Evolutionary conservation across 2,888 invertebrate genomes (phyloP).

Genomic region (Clusia tigrina): DNA sequence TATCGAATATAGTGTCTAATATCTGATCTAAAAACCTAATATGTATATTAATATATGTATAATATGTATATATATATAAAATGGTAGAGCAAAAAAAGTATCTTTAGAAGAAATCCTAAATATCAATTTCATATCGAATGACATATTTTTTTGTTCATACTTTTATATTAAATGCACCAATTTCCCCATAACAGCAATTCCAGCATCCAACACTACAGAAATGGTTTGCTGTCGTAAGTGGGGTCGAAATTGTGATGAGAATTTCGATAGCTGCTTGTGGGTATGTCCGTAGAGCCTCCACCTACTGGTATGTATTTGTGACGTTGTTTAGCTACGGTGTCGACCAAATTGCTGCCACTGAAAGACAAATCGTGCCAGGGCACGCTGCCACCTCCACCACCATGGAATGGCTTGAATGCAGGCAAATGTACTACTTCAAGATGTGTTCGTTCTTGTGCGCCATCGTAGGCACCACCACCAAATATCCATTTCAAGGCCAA

Average conservation of each 20-base stretch:
- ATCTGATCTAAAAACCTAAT: no score
- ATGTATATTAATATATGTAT: no score
- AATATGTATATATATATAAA: no score
- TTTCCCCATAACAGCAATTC: no score
- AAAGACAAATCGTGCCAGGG: conserved; percentile 37
- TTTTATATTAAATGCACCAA: no score
- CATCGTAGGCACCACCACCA: conserved; percentile 36
- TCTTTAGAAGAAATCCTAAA: no score
- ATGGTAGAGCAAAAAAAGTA: no score
- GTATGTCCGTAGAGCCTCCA: not conserved
- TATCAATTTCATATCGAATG: no score
- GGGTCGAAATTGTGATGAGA: conserved; percentile 38
- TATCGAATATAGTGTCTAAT: no score
- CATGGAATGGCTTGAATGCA: conserved; percentile 38
- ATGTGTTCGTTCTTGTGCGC: conserved; percentile 37
- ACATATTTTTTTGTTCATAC: no score
- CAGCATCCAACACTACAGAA: conserved; percentile 44
- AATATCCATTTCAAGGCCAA: conserved; percentile 57
- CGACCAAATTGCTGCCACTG: conserved; percentile 46
- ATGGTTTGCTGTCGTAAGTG: conserved; percentile 44
- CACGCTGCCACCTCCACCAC: not conserved
- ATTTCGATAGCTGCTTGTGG: conserved; percentile 23
- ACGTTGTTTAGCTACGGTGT: conserved; percentile 4
- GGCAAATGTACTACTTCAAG: conserved; percentile 52
- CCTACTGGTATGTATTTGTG: conserved; percentile 46